A percentile compares a stretch with the other conserved stretches of the same genome.
phyloP scores from a whole-genome alignment of 2,797 vertebrate species.

The Lemur catta region DNA sequence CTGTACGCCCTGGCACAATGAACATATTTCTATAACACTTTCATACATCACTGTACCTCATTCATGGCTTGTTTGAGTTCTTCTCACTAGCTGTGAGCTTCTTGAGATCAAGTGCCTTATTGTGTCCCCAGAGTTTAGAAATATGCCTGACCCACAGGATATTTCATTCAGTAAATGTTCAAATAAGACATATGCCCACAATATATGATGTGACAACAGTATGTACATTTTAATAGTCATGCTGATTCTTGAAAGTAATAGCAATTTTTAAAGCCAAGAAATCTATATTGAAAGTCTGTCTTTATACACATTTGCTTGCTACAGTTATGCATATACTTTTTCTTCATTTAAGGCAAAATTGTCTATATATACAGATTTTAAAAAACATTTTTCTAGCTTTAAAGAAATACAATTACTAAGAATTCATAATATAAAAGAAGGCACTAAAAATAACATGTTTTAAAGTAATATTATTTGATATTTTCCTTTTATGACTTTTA shows the following conservation, averaged over 20 bases:
- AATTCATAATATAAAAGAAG: background rate
- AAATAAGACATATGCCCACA: background rate
- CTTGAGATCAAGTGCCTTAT: background rate
- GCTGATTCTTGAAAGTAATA: background rate
- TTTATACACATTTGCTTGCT: background rate
- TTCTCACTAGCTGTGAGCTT: background rate
- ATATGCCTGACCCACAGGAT: background rate
- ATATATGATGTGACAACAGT: background rate
- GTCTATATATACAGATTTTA: background rate
- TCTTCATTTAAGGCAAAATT: slow-evolving; percentile 13
- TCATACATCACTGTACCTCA: background rate
- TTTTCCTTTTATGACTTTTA: background rate
- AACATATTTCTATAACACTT: background rate
- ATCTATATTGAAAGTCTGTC: background rate
- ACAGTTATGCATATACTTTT: background rate
- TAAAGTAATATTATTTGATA: background rate
- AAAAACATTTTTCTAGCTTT: background rate
- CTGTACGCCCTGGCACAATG: background rate
- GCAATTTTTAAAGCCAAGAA: slow-evolving; percentile 23
- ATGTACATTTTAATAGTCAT: background rate
- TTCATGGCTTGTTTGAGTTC: background rate
- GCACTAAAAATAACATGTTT: background rate
- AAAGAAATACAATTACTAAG: slow-evolving; percentile 5
- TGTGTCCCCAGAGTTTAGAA: background rate
- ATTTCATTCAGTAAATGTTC: background rate